These are phyloP conservation scores for Orussus abietinus DNA, from an alignment of 1,140 invertebrate species.

Conservation along the genomic window DNA sequence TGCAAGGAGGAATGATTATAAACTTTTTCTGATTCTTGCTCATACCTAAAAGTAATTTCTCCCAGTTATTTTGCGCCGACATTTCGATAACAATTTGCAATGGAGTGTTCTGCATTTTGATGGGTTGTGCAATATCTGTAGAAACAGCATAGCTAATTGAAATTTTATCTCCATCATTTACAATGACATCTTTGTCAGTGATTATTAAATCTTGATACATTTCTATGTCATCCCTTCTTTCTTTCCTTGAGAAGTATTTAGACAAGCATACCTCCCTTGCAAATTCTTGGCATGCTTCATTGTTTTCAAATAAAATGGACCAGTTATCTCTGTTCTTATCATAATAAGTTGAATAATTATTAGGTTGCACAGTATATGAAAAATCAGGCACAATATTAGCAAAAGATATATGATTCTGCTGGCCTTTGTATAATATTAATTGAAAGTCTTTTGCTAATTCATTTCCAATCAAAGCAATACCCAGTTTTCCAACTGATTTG, in stretches of 20 bases:
- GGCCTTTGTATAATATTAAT: slow-evolving; percentile 43
- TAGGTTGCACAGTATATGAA: slow-evolving; percentile 35
- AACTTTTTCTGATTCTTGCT: slow-evolving; percentile 30
- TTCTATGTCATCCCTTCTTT: slow-evolving; percentile 26
- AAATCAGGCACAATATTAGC: slow-evolving; percentile 37
- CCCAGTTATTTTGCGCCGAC: slow-evolving; percentile 41
- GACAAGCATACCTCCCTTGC: slow-evolving; percentile 38
- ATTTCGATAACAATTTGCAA: slow-evolving; percentile 35
- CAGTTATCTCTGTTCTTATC: slow-evolving; percentile 44
- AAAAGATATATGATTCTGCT: slow-evolving; percentile 40
- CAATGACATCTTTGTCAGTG: slow-evolving; percentile 20
- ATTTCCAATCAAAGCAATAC: slow-evolving; percentile 43
- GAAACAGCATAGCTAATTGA: slow-evolving; percentile 31
- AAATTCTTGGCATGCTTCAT: slow-evolving; percentile 34
- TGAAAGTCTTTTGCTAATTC: slow-evolving; percentile 31
- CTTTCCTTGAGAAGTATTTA: slow-evolving; percentile 30
- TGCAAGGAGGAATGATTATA: slow-evolving; percentile 37
- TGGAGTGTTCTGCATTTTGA: slow-evolving; percentile 24
- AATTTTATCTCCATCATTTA: slow-evolving; percentile 31
- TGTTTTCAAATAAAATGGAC: slow-evolving; percentile 44
- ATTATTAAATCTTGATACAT: slow-evolving; percentile 36
- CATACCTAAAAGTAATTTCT: slow-evolving; percentile 31
- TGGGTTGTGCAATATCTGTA: slow-evolving; percentile 33
- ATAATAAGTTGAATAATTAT: slow-evolving; percentile 47
- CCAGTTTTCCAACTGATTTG: slow-evolving; percentile 36